Percentiles rank a stretch among this genome's conserved stretches.
Evolutionary conservation across 2,113 vertebrate species (phyloP).

Genomic region (Alces alces): DNA sequence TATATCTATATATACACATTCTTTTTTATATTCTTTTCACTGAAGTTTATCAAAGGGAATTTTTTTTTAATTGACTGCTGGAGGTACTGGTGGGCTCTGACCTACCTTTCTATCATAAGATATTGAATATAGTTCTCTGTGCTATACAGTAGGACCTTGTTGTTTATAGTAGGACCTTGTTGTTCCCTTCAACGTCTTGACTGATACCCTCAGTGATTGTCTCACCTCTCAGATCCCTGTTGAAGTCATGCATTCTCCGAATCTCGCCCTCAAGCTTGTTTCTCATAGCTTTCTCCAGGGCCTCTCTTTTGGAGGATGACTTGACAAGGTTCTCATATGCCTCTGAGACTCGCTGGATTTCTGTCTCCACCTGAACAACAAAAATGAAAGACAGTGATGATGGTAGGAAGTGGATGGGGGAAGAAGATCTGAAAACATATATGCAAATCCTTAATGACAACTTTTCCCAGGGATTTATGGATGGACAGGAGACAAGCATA

Average conservation of each 20-base stretch:
- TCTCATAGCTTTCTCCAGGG: slow-evolving; percentile 98
- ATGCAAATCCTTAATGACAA: not conserved
- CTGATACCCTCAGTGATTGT: not conserved
- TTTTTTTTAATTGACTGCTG: not conserved
- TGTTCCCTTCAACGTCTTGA: not conserved
- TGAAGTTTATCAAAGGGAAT: not conserved
- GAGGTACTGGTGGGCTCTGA: not conserved
- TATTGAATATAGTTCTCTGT: not conserved
- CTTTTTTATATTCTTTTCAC: not conserved
- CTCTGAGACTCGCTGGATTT: slow-evolving; percentile 97
- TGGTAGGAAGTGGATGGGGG: not conserved
- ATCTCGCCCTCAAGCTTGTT: slow-evolving; percentile 98
- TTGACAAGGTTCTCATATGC: slow-evolving; percentile 97
- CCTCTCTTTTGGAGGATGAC: slow-evolving; percentile 95
- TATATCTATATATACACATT: not conserved
- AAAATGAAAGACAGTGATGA: not conserved
- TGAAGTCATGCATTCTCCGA: slow-evolving; percentile 97
- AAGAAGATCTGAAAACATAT: not conserved
- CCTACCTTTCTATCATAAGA: not conserved
- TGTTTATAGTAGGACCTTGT: not conserved
- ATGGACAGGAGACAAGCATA: not conserved
- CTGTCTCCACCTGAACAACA: slow-evolving; percentile 90
- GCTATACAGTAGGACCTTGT: not conserved
- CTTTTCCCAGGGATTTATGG: not conserved
- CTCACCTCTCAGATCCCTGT: slow-evolving; percentile 95